Conservation (phyloP, 2,797 vertebrate species). For the Heliangelus exortis region DNA sequence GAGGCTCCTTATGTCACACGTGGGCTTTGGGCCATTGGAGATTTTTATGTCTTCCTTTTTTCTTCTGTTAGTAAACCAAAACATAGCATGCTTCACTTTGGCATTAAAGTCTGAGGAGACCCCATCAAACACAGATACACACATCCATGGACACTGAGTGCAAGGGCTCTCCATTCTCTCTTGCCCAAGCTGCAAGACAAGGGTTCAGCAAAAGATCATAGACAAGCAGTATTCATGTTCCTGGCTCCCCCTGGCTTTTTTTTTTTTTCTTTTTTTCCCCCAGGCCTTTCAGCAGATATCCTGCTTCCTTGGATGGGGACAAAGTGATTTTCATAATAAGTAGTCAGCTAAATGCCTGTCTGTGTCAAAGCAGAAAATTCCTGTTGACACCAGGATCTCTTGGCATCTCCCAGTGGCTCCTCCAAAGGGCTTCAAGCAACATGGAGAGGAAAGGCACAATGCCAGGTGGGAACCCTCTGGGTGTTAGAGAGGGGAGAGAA, state of each 20-base stretch:
- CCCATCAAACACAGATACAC: background rate
- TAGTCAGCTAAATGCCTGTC: background rate
- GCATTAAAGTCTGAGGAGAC: background rate
- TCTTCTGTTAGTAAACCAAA: slow-evolving; percentile 25
- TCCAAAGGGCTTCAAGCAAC: background rate
- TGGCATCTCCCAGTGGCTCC: background rate
- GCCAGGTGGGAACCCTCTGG: background rate
- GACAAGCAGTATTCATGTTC: background rate
- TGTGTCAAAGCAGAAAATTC: background rate
- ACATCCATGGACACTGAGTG: fast-evolving
- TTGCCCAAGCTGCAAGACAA: background rate
- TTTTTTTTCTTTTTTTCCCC: no score
- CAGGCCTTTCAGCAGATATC: background rate
- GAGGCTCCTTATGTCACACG: slow-evolving; percentile 63
- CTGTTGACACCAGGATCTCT: background rate
- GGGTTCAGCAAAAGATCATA: background rate
- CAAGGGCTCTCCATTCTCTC: background rate
- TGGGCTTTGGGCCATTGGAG: background rate
- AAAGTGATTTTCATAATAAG: background rate
- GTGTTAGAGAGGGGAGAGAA: background rate
- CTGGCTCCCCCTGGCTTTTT: background rate
- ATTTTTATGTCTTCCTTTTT: slow-evolving; percentile 33
- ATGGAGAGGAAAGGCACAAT: background rate
- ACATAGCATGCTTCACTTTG: background rate
- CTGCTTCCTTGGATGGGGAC: background rate